These are phyloP conservation scores for Hemibagrus guttatus DNA, from an alignment of 2,797 vertebrate genomes.

Conservation along the genomic window DNA sequence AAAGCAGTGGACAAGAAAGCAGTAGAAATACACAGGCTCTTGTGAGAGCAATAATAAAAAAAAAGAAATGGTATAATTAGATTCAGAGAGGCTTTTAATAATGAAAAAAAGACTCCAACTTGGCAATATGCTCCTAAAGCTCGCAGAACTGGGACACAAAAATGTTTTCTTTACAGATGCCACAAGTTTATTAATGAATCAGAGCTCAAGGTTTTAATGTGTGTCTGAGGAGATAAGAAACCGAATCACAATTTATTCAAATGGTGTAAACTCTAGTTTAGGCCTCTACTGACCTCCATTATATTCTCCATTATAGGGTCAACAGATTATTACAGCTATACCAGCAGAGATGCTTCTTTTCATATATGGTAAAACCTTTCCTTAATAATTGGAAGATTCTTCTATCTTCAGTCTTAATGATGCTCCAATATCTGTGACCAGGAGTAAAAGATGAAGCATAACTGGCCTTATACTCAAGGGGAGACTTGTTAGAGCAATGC, in stretches of 20 bases:
- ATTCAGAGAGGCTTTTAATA: neutral
- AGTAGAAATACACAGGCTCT: neutral
- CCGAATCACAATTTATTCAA: neutral
- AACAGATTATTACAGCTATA: neutral
- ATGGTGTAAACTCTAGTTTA: neutral
- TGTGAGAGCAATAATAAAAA: neutral
- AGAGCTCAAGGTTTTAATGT: neutral
- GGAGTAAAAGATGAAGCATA: neutral
- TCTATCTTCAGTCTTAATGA: neutral
- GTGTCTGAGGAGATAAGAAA: conserved; percentile 6
- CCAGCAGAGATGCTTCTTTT: neutral
- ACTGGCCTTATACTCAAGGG: neutral
- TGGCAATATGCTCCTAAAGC: neutral
- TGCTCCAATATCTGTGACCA: neutral
- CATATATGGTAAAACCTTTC: neutral
- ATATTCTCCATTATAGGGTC: neutral
- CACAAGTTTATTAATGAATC: neutral
- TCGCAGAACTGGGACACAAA: neutral
- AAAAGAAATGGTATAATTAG: neutral
- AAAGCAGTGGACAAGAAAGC: neutral
- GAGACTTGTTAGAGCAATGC: neutral
- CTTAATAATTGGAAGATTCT: neutral
- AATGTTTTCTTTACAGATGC: neutral
- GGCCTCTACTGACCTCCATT: neutral
- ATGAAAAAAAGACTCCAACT: neutral